Conservation (phyloP, 2,797 vertebrate genomes). For the Falco berigora region DNA sequence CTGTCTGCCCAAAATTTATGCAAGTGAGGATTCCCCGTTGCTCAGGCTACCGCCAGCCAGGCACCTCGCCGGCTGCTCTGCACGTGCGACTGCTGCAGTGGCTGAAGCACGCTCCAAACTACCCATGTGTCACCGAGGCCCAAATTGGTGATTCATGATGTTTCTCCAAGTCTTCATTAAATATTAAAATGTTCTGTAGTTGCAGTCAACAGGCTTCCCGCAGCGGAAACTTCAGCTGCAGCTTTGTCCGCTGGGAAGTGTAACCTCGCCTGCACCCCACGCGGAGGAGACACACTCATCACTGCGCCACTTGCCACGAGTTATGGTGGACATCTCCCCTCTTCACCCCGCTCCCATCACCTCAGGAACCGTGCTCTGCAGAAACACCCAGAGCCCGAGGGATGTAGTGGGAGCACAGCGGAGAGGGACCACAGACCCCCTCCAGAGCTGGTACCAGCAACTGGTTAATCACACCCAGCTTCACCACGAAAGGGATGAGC, state of each 20-base stretch:
- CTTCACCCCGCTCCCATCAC: background rate
- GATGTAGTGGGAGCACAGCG: background rate
- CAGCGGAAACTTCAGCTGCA: background rate
- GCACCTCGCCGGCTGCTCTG: background rate
- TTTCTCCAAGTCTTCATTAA: background rate
- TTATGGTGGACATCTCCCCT: background rate
- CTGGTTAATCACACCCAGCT: too few species aligned
- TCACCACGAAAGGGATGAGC: background rate
- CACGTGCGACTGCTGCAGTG: fast-evolving
- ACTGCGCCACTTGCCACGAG: fast-evolving
- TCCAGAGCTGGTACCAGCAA: fast-evolving
- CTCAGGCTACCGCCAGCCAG: background rate
- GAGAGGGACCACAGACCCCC: background rate
- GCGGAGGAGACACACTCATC: background rate
- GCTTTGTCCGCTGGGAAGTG: background rate
- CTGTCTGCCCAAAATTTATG: background rate
- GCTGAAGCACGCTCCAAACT: background rate
- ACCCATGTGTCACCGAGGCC: background rate
- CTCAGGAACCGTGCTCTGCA: fast-evolving
- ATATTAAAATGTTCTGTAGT: background rate
- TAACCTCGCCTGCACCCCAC: background rate
- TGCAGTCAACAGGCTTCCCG: background rate
- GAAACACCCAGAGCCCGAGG: background rate
- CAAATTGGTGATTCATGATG: background rate
- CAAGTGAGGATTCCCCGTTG: background rate